phyloP scores from a whole-genome alignment of 2,888 invertebrate genomes.

The Melipona bicolor region DNA sequence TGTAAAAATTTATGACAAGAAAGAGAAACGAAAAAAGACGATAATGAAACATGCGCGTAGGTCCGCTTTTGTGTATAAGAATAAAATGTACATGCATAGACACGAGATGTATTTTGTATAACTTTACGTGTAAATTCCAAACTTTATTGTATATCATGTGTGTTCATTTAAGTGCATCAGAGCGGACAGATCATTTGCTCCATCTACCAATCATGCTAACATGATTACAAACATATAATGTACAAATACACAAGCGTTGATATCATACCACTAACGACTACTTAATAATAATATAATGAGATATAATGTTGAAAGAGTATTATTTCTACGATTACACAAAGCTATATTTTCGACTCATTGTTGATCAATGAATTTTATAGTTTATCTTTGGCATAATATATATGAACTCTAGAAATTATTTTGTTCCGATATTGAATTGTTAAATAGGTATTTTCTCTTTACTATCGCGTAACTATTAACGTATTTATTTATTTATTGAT shows the following conservation, averaged over 20 bases:
- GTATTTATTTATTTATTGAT: constrained; percentile 44
- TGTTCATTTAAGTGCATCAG: constrained; percentile 26
- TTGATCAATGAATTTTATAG: constrained; percentile 80
- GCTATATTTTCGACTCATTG: constrained; percentile 81
- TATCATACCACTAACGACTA: constrained; percentile 40
- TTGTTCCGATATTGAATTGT: constrained; percentile 51
- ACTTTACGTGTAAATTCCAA: constrained; percentile 14
- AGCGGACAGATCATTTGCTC: constrained; percentile 25
- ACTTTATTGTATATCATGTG: constrained; percentile 26
- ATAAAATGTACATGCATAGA: not conserved
- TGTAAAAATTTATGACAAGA: not conserved
- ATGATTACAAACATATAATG: constrained; percentile 34
- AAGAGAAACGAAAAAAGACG: not conserved
- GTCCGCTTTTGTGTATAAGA: constrained; percentile 3
- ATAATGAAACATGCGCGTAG: not conserved
- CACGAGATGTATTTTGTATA: constrained; percentile 31
- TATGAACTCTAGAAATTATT: constrained; percentile 62
- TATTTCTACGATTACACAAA: constrained; percentile 71
- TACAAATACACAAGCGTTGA: constrained; percentile 53
- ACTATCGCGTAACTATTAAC: constrained; percentile 22
- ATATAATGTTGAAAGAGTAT: constrained; percentile 57
- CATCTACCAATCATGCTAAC: constrained; percentile 27
- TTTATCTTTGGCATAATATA: constrained; percentile 68
- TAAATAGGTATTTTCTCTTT: constrained; percentile 47
- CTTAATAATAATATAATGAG: constrained; percentile 52